These are phyloP conservation scores for Aleadryas rufinucha DNA, from an alignment of 2,113 vertebrate species.

Conservation along the genomic window DNA sequence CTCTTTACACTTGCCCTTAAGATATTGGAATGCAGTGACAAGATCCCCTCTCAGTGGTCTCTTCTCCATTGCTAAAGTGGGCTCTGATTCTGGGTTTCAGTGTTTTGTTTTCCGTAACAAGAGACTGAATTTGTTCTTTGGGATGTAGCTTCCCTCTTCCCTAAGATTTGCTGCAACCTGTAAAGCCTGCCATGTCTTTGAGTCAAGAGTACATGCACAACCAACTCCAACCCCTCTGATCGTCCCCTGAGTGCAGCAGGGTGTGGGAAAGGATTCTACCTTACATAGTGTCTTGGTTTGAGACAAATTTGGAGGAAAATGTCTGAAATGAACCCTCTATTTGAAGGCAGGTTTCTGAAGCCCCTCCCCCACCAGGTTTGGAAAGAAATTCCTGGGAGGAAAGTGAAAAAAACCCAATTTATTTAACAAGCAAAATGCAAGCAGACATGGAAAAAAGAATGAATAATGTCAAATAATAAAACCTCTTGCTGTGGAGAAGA, in stretches of 20 bases:
- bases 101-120: neutral
- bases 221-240: neutral
- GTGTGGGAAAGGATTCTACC: neutral
- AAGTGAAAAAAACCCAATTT: no score
- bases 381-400: no score
- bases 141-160: neutral
- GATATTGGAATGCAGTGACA: neutral
- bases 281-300: no score
- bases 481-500: no score
- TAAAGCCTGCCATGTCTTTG: neutral
- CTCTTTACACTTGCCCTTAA: no score
- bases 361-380: no score
- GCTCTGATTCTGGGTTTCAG: neutral
- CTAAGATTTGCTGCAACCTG: neutral
- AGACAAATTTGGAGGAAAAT: no score
- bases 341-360: no score
- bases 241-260: rapidly evolving
- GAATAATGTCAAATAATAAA: no score
- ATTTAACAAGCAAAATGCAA: no score
- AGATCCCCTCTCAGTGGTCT: neutral
- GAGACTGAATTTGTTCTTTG: neutral
- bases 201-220: neutral
- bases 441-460: no score
- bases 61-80: neutral
- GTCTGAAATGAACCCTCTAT: no score